Base-by-base conservation (phyloP, 2,113 vertebrate species). In the Gambusia affinis region DNA sequence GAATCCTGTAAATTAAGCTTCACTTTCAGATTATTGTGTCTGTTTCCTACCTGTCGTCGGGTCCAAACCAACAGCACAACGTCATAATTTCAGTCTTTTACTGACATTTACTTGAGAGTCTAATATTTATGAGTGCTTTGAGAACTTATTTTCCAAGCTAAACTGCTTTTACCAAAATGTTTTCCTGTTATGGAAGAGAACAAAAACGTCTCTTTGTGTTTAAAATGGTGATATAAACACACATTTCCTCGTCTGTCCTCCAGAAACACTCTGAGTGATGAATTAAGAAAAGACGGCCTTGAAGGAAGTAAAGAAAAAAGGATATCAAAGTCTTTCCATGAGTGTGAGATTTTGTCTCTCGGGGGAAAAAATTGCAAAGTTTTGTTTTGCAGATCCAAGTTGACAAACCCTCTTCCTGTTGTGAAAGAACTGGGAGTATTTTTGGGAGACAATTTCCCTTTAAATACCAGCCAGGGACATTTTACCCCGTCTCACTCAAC, bases 371-470 rank as follows among this genome's bases (percentile, higher is more conserved):
- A 42, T 10, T 10, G 37, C 29, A 69, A 69, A 35, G 70, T 67
- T 85, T 82, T 54, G 39, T 27, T 69, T 57, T 28, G 69, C 76
- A 28, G 19, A 12, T 70, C 69, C 64, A 77, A 72, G 70, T 80
- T 85, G 72, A 71, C 73, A 72, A 85, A 44, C 51, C 67, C 70
- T 75, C 80, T 87, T 90, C 85, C 85, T 89, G 85, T 88, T 75
- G 60, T 76, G 83, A 64, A 42, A 54, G 42, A 86, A 64, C 63
- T 72, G 81, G 35, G 71, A 62, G 67, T 70, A 61, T 81, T 83
- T 83, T 11, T 27, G 27, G 72, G 35, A 54, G 81, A 78, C 54
- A 87, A 54, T 76, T 85, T 87, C 81, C 79, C 74, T 78, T 75
- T 70, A 81, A 72, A 42, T 71, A 70, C 61, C 65, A 61, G 74